Percentiles rank a stretch among this genome's conserved stretches.
phyloP scores from a whole-genome alignment of 2,888 invertebrate genomes.

The Poecilobothrus nobilitatus region DNA sequence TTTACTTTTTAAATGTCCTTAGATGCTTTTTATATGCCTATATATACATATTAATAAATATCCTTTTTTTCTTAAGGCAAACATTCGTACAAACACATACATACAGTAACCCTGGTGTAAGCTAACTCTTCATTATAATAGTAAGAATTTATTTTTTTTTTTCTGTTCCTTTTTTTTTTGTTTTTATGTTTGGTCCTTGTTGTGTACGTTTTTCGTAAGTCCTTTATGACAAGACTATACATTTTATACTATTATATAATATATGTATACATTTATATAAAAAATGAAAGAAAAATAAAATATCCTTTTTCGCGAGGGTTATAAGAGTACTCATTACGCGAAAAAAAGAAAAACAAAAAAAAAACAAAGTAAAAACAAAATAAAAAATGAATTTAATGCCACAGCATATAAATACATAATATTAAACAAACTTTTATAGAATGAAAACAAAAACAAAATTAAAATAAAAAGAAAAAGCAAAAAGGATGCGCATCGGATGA shows the following conservation, averaged over 20 bases:
- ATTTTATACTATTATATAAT: too few species aligned
- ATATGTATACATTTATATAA: too few species aligned
- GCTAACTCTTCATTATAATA: background rate
- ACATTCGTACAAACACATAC: background rate
- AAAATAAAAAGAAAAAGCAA: too few species aligned
- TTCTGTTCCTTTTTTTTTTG: background rate
- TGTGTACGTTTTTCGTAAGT: too few species aligned
- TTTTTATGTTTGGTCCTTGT: background rate
- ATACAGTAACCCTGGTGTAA: background rate
- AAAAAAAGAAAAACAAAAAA: background rate
- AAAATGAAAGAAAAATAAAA: background rate
- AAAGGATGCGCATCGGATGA: background rate
- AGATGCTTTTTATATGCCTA: background rate
- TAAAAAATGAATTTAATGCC: background rate
- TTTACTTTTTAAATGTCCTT: background rate
- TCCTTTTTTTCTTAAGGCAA: background rate
- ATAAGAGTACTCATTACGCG: background rate
- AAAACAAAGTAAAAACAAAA: background rate
- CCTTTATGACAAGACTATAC: too few species aligned
- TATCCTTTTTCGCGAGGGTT: conserved; percentile 3
- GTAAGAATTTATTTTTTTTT: background rate
- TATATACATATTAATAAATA: background rate
- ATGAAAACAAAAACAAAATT: background rate
- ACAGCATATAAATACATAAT: background rate
- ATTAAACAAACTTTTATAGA: background rate